phyloP scores from a whole-genome alignment of 2,113 vertebrate species.

The Mobula hypostoma region DNA sequence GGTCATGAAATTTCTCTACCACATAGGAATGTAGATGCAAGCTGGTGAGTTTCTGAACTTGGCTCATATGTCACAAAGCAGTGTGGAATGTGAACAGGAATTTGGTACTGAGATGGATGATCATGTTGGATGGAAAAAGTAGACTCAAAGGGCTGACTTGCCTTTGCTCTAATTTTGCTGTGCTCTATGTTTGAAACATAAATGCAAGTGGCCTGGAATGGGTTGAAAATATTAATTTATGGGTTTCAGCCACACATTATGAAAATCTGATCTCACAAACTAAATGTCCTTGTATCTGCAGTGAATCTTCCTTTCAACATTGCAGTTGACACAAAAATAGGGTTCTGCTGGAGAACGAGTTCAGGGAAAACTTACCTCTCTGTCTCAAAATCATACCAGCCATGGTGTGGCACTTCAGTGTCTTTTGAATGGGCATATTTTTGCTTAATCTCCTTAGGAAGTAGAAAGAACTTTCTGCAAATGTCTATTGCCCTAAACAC shows the following conservation, averaged over 20 bases:
- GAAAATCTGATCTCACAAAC: no score
- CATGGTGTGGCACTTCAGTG: constrained; percentile 46
- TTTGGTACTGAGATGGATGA: no score
- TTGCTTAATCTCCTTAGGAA: constrained; percentile 51
- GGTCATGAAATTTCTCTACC: no score
- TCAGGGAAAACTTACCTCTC: constrained; percentile 49
- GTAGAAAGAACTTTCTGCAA: constrained; percentile 54
- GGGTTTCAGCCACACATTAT: neutral
- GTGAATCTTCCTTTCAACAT: neutral
- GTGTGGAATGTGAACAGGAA: no score
- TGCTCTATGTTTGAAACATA: neutral
- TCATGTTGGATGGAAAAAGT: no score
- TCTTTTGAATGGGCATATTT: constrained; percentile 46
- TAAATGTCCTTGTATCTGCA: neutral
- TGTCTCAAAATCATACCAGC: constrained; percentile 52
- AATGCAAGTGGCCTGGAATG: neutral
- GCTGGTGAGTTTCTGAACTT: no score
- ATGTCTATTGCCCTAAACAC: constrained; percentile 49
- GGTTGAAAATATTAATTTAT: neutral
- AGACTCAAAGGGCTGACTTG: no score
- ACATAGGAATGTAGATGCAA: no score
- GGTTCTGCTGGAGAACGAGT: neutral
- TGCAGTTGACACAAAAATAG: neutral
- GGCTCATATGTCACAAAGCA: no score
- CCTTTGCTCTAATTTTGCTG: no score